Conservation (phyloP, 2,113 vertebrate species). For the Lophochroa leadbeateri region DNA sequence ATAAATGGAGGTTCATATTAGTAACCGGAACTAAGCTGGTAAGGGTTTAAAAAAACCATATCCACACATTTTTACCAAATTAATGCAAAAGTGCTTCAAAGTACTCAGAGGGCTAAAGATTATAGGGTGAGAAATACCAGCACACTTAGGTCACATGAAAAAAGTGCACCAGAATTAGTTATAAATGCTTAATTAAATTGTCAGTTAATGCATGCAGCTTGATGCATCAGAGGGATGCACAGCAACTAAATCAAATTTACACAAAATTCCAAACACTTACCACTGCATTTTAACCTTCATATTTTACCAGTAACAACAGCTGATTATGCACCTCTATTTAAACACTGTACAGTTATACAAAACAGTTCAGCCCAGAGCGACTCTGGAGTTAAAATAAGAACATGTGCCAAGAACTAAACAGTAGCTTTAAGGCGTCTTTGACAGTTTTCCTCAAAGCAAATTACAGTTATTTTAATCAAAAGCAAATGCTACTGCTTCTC, state of each 20-base stretch:
- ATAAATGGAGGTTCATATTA: constrained; percentile 77
- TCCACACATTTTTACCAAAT: constrained; percentile 78
- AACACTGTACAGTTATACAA: constrained; percentile 89
- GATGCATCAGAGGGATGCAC: constrained; percentile 83
- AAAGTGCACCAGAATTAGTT: constrained; percentile 91
- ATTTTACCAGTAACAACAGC: constrained; percentile 89
- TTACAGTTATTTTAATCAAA: constrained; percentile 64
- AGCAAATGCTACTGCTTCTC: constrained; percentile 95
- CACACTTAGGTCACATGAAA: constrained; percentile 84
- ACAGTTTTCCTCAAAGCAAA: constrained; percentile 83
- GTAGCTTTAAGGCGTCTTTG: constrained; percentile 92
- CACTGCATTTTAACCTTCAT: constrained; percentile 93
- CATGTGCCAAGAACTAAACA: constrained; percentile 92
- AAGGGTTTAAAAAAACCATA: constrained; percentile 71
- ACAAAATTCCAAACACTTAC: constrained; percentile 89
- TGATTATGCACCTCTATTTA: constrained; percentile 85
- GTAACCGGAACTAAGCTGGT: constrained; percentile 74
- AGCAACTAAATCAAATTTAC: constrained; percentile 91
- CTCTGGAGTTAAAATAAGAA: constrained; percentile 84
- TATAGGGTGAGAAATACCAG: constrained; percentile 85
- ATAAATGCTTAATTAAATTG: constrained; percentile 93
- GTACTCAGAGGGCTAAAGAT: constrained; percentile 99
- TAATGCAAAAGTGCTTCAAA: constrained; percentile 91
- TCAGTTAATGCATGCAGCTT: constrained; percentile 97
- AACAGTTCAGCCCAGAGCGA: constrained; percentile 82